Conservation (phyloP, 23 tunicate genomes). For the Ascidia mentula region DNA sequence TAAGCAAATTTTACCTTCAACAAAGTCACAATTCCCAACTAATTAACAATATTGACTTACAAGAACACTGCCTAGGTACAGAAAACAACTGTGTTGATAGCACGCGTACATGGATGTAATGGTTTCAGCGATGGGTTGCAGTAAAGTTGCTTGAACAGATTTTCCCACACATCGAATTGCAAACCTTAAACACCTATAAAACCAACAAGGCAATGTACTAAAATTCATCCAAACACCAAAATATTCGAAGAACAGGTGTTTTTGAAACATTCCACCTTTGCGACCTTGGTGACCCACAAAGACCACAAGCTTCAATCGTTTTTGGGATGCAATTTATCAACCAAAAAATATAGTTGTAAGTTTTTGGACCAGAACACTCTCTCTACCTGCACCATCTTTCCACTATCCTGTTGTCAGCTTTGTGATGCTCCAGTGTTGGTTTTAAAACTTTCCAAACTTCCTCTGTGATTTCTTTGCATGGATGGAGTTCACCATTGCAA, state of each 20-base stretch:
- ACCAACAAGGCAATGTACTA: neutral
- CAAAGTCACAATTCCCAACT: no score
- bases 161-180: conserved; percentile 66
- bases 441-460: conserved; percentile 78
- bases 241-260: no score
- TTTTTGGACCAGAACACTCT: no score
- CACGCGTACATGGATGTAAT: conserved; percentile 44
- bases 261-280: no score
- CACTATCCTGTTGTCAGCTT: conserved; percentile 78
- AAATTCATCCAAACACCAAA: no score
- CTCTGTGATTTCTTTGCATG: conserved; percentile 61
- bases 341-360: no score
- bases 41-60: no score
- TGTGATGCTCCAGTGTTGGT: conserved; percentile 43
- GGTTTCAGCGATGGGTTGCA: conserved; percentile 47
- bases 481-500: conserved; percentile 50
- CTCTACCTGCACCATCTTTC: conserved; percentile 99
- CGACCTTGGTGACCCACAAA: no score
- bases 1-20: no score
- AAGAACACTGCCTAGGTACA: conserved; percentile 93
- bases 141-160: conserved; percentile 35
- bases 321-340: no score
- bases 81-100: conserved; percentile 84
- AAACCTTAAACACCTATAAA: conserved; percentile 85
- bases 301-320: no score